These are phyloP conservation scores for Acanthopagrus latus DNA, from an alignment of 2,797 vertebrate species.

Conservation along the genomic window DNA sequence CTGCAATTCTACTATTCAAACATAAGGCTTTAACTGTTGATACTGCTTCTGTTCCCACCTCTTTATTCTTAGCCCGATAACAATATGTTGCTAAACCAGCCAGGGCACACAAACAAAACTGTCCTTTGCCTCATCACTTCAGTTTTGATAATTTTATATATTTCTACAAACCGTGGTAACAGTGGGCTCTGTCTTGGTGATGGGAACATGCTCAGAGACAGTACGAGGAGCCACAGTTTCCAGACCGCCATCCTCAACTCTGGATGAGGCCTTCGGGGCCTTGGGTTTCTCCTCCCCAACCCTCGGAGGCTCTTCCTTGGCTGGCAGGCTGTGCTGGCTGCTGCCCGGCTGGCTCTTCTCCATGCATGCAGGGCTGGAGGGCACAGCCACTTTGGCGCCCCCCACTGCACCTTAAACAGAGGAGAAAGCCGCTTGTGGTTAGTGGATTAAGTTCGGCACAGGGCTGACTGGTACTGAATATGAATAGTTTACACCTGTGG, in stretches of 20 bases:
- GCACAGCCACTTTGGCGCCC: slow-evolving; percentile 98
- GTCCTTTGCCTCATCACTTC: neutral
- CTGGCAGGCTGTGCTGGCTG: slow-evolving; percentile 92
- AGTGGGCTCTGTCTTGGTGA: slow-evolving; percentile 91
- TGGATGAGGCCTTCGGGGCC: slow-evolving; percentile 76
- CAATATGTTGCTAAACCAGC: neutral
- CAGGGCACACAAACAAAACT: neutral
- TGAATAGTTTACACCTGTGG: neutral
- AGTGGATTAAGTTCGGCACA: slow-evolving; percentile 53
- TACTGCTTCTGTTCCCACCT: neutral
- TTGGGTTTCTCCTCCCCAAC: slow-evolving; percentile 93
- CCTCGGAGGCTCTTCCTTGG: slow-evolving; percentile 92
- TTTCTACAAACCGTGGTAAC: slow-evolving; percentile 87
- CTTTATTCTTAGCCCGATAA: neutral
- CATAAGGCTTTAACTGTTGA: neutral
- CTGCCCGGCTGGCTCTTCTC: slow-evolving; percentile 93
- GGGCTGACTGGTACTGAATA: neutral
- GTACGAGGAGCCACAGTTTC: slow-evolving; percentile 89
- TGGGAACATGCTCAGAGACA: slow-evolving; percentile 89
- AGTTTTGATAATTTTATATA: neutral
- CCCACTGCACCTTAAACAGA: slow-evolving; percentile 99
- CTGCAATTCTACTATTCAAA: neutral
- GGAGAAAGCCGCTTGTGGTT: slow-evolving; percentile 92
- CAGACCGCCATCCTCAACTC: slow-evolving; percentile 86
- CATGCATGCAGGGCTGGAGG: slow-evolving; percentile 93